A percentile compares a stretch with the other conserved stretches of the same genome.
Conservation (phyloP, 2,797 vertebrate species). For the Takifugu ocellatus region DNA sequence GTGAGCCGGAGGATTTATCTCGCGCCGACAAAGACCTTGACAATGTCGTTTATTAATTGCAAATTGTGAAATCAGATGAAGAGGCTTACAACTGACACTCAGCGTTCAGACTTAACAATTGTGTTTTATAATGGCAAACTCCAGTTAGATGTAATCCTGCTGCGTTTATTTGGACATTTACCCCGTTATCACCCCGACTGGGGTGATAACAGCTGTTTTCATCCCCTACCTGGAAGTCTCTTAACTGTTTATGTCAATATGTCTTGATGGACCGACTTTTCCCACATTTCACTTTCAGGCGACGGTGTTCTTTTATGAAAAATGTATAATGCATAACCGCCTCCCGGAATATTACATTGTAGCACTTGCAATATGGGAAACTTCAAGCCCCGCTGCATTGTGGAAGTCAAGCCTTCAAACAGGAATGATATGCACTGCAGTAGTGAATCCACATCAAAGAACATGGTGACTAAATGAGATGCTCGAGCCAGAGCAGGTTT, state of each 20-base stretch:
- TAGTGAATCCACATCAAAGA: conserved; percentile 75
- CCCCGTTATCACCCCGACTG: conserved; percentile 47
- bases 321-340: conserved; percentile 73
- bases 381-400: conserved; percentile 70
- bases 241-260: conserved; percentile 64
- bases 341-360: conserved; percentile 74
- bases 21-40: conserved; percentile 30
- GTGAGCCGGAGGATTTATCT: conserved; percentile 19
- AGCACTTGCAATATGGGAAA: conserved; percentile 72
- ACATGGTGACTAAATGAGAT: conserved; percentile 69
- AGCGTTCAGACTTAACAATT: conserved; percentile 56
- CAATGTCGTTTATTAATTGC: conserved; percentile 41
- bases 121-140: conserved; percentile 49
- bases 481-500: conserved; percentile 69
- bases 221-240: conserved; percentile 56
- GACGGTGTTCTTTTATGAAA: conserved; percentile 70
- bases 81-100: conserved; percentile 25
- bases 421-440: conserved; percentile 69
- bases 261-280: conserved; percentile 63
- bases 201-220: conserved; percentile 63
- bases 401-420: conserved; percentile 73
- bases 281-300: conserved; percentile 67
- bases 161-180: conserved; percentile 66
- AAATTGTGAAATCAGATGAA: conserved; percentile 58
- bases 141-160: conserved; percentile 60